phyloP scores from a whole-genome alignment of 92 coral and sea anemone genomes.

The Palythoa grandiflora region DNA sequence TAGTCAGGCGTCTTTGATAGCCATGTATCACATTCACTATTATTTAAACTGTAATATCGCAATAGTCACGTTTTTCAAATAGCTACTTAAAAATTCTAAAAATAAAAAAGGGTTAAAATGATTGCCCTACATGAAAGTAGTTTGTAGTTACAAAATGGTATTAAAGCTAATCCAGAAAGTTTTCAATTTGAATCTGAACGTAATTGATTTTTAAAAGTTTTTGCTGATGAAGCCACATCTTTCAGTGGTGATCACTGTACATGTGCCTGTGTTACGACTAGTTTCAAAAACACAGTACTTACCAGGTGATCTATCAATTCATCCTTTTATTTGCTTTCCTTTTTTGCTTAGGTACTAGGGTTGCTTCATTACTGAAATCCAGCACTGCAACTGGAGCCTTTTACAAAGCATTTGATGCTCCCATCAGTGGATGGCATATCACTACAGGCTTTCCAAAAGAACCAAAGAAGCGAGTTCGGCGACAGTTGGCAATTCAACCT shows the following conservation, averaged over 20 bases:
- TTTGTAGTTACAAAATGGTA: not conserved
- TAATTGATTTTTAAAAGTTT: not conserved
- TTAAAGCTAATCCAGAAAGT: not conserved
- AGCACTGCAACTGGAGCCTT: constrained; percentile 91
- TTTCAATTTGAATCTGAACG: not conserved
- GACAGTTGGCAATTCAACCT: constrained; percentile 70
- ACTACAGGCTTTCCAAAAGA: constrained; percentile 85
- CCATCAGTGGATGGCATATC: constrained; percentile 95
- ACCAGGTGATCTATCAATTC: no score
- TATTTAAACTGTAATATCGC: no score
- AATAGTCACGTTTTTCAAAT: no score
- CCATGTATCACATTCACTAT: no score
- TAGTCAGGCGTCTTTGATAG: not conserved
- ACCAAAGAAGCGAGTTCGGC: constrained; percentile 83
- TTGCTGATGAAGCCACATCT: not conserved
- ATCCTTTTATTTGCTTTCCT: not conserved
- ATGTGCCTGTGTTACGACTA: not conserved
- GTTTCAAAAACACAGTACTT: not conserved
- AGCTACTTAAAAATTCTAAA: no score
- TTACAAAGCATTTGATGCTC: constrained; percentile 70
- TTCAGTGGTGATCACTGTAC: not conserved
- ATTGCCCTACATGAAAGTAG: no score
- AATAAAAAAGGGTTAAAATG: no score
- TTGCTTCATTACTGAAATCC: constrained; percentile 87
- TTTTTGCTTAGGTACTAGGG: constrained; percentile 67